Evolutionary conservation across 2,113 vertebrate genomes (phyloP), one percentile per base, ranked within the genome.

Genomic region (Mystacornis crossleyi): DNA sequence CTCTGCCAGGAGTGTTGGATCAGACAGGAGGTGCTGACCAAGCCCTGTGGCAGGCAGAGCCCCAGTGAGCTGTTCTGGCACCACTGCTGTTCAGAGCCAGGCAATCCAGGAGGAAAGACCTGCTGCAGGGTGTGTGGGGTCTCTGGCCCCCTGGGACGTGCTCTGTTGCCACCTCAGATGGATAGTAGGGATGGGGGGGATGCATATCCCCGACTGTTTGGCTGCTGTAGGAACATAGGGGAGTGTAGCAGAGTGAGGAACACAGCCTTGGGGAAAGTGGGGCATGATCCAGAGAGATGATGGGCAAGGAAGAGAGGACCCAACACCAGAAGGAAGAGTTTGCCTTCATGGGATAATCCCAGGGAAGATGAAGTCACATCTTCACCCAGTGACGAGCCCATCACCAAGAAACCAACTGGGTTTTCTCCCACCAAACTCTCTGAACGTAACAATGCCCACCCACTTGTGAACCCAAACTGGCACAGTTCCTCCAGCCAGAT

Each of bases 31-130:
- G 14, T 60, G 16, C 33, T 3, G 4, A 20, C 20, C 8, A 8
- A 82, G 48, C 9, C 12, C 71, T 71, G 26, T 31, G 40, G 33
- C 66, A 73, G 29, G 34, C 38, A 92, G 23, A 73, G 12, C 21
- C 18, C 23, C 7, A 4, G 0, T 0, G 1, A 66, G 25, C 18
- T 0, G 0, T 53, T 51, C 45, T 25, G 2, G 33, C 28, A 57
- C 16, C 1, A 0, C 5, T 38, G 24, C 9, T 51, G 24, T 20
- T 72, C 53, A 38, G 58, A 29, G 9, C 25, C 48, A n/a, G 38
- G 57, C 58, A 78, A 29, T 7, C 34, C 18, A 34, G n/a, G 28
- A 54, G 20, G 25, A 62, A 43, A 71, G 45, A 69, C 14, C 6
- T 80, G 38, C 26, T 2, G 0, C 40, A 67, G 34, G n/a, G n/a